These are phyloP conservation scores for Caenorhabditis briggsae DNA, from an alignment of 1,140 invertebrate genomes.

Conservation along the genomic window DNA sequence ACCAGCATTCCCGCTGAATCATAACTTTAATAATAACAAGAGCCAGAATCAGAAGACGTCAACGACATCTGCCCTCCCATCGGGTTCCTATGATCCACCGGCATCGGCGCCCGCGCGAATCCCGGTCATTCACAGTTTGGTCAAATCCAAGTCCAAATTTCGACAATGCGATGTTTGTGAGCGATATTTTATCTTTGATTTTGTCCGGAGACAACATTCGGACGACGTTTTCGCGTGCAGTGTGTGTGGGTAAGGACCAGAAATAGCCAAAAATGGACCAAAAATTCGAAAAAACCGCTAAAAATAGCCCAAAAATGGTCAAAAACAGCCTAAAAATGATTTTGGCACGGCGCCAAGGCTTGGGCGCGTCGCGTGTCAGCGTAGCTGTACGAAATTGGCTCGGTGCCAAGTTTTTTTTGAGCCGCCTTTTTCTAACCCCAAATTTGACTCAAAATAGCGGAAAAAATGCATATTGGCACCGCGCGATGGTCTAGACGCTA, in stretches of 20 bases:
- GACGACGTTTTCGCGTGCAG: conserved; percentile 18
- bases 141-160: conserved; percentile 28
- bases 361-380: no score
- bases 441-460: no score
- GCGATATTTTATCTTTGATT: conserved; percentile 1
- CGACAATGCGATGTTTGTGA: conserved; percentile 32
- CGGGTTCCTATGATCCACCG: neutral
- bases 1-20: neutral
- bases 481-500: no score
- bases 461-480: no score
- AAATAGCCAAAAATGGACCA: neutral
- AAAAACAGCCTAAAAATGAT: no score
- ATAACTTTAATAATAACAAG: no score
- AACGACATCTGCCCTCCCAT: neutral
- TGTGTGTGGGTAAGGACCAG: conserved; percentile 16
- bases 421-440: no score
- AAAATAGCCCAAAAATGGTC: no score
- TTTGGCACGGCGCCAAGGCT: no score
- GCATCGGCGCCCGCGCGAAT: neutral
- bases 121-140: neutral
- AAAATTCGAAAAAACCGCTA: no score
- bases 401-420: no score
- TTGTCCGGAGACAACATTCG: neutral
- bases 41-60: neutral
- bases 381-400: no score